phyloP scores from a whole-genome alignment of 2,797 vertebrate species.

The Gallinago stenura region DNA sequence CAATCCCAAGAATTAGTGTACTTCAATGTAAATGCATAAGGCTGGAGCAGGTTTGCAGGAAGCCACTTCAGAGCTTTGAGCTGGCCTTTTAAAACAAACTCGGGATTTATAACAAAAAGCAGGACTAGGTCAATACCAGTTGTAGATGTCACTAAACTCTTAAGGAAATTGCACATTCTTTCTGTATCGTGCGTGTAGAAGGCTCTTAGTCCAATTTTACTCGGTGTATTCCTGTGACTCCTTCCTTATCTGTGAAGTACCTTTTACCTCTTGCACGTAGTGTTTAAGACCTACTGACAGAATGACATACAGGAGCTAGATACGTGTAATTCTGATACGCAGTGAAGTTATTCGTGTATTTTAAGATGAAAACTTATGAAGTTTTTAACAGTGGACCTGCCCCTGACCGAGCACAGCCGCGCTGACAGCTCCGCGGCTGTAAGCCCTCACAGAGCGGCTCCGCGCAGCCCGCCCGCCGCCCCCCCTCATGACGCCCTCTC shows the following conservation, averaged over 20 bases:
- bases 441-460: neutral
- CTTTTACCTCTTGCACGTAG: neutral
- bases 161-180: conserved; percentile 8
- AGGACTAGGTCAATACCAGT: neutral
- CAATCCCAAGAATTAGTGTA: neutral
- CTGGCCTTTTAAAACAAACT: neutral
- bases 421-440: neutral
- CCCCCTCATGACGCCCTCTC: neutral
- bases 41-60: neutral
- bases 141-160: neutral
- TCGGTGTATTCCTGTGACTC: neutral
- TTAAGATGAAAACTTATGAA: neutral
- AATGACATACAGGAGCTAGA: neutral
- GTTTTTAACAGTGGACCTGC: neutral
- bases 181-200: neutral
- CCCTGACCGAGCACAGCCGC: neutral
- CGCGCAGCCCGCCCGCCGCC: neutral
- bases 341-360: neutral
- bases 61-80: neutral
- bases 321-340: accelerated
- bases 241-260: neutral
- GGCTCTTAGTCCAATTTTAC: neutral
- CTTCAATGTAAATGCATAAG: neutral
- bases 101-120: neutral
- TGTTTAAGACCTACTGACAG: neutral